Evolutionary conservation across 2,888 invertebrate species (phyloP).

Genomic region (Lochmaea capreae): DNA sequence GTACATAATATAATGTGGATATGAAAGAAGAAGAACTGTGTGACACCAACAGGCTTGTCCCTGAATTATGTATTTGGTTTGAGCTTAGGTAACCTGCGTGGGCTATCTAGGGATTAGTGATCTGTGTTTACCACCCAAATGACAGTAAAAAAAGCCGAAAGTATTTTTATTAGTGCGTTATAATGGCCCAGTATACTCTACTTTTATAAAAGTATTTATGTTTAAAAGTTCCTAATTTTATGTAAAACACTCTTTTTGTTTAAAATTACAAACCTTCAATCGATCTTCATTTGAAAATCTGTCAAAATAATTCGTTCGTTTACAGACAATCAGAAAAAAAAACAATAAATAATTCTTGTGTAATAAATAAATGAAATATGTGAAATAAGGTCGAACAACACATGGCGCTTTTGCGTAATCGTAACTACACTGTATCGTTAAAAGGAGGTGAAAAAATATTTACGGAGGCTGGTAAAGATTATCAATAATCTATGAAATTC

Average conservation of each 20-base stretch:
- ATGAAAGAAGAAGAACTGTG: too few relatives aligned
- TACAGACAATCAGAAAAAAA: background rate
- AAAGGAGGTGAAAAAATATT: slow-evolving; percentile 36
- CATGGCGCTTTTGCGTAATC: background rate
- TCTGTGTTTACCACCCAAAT: too few relatives aligned
- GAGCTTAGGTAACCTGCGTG: too few relatives aligned
- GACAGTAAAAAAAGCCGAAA: too few relatives aligned
- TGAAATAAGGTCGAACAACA: slow-evolving; percentile 31
- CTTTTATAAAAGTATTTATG: too few relatives aligned
- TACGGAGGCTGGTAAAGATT: slow-evolving; percentile 17
- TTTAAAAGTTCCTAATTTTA: too few relatives aligned
- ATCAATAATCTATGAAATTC: slow-evolving; percentile 17
- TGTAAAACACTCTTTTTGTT: background rate
- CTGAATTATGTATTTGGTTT: too few relatives aligned
- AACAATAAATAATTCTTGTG: slow-evolving; percentile 3
- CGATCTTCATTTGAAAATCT: background rate
- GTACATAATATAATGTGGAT: too few relatives aligned
- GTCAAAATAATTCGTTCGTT: background rate
- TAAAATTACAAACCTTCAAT: background rate
- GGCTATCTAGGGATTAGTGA: too few relatives aligned
- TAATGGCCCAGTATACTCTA: too few relatives aligned
- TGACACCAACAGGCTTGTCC: too few relatives aligned
- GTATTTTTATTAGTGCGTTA: too few relatives aligned
- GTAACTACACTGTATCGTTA: background rate
- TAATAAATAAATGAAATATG: slow-evolving; percentile 8